Evolutionary conservation across 2,888 invertebrate species (phyloP), one percentile per base, ranked within the genome.

Genomic region (Dendrolimus pini): DNA sequence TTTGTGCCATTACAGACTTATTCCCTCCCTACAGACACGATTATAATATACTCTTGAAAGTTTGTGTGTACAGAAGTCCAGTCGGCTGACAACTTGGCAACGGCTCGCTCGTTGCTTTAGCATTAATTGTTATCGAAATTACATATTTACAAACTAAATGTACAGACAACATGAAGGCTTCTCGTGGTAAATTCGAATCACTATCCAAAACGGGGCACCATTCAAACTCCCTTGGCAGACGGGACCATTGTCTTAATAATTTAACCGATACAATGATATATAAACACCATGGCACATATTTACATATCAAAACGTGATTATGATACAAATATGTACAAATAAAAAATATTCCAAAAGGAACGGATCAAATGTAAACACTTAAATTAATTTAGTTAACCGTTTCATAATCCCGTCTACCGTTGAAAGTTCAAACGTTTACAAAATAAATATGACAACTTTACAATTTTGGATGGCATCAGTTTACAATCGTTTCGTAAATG

Each of bases 61-160:
- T 70, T 68, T 70, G 80, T 82, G 80, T 88, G 87, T 84, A 84
- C 88, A 89, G 89, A 89, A 89, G 88, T 88, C 83, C 82, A 73
- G 72, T 73, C 82, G 83, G 83, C 84, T 81, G 75, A 77, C 77
- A 77, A 65, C 70, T 74, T 74, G 79, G 3, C 78, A 77, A 83
- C 77, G 82, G 80, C 80, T 82, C 79, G 82, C 84, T 83, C 83
- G 81, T 87, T 83, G 82, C 79, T 47, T 77, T 77, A 83, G 83
- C 85, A 83, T 83, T 80, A 78, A 81, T 83, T 80, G 81, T 80
- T 78, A 82, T 77, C 77, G 77, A 83, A 82, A 82, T 80, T 81
- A 85, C 79, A 82, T 88, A 87, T 86, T 85, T 86, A 89, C 85
- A 89, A 83, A 85, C 79, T 69, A 79, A 85, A 83, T 78, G 77